Base-by-base conservation (phyloP, 1,140 invertebrate genomes). In the Aleiodes sp. region DNA sequence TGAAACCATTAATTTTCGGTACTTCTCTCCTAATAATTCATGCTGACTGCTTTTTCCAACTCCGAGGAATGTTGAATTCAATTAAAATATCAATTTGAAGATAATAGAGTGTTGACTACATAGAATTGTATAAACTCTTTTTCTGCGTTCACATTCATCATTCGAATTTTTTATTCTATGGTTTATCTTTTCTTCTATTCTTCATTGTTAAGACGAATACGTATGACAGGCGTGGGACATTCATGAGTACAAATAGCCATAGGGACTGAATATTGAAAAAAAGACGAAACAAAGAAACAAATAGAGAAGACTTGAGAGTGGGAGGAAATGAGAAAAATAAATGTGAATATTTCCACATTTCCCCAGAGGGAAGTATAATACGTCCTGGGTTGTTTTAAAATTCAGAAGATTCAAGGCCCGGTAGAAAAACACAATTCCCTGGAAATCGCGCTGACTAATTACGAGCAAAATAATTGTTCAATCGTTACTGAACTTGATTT, bases 1-100 rank as follows among this genome's bases (percentile, higher is more conserved):
- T 65, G 56, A 65, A 65, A 65, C 46, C 64, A 52, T 52, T 52
- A 41, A 64, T 64, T 64, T 39, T 31, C 60, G 33, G 37, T 39
- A 14, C 41, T 19, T 39, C 35, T n/a, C 26, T 26, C 33, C 33
- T 16, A 37, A 19, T 16, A 24, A 62, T 62, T 35, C 33, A 63
- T 63, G 19, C 29, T 10, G 14, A 19, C 7, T 63, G 9, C 57
- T 8, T 31, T 35, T 26, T 3, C 19, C 61, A 19, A 7, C 19
- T 39, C 37, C 24, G 33, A 62, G 19, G 4, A 62, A 62, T 35
- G 37, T 62, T 62, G 46, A 52, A 52, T 52, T 52, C 46, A 52
- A 52, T 52, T 52, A 52, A 52, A 52, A 52, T 52, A 21, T 16
- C 46, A 52, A 52, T 52, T 52, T 52, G 16, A 10, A 8, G 46